phyloP scores from a whole-genome alignment of 2,888 invertebrate genomes.

The Tromatobia lineatoria region DNA sequence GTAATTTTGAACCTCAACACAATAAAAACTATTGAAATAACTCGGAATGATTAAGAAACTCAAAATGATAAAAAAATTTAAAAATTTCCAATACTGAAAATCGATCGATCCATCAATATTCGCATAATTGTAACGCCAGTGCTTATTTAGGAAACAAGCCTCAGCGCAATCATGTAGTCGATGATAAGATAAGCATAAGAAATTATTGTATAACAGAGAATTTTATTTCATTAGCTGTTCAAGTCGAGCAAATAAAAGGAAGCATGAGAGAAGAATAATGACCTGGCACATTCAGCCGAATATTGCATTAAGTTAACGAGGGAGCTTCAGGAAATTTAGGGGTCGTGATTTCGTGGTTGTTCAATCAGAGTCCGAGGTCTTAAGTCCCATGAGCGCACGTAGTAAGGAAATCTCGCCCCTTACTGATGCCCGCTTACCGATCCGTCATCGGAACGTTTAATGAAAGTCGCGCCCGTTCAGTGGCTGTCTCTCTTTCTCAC shows the following conservation, averaged over 20 bases:
- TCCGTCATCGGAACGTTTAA: conserved; percentile 82
- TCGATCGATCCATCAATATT: no score
- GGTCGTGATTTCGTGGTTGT: conserved; percentile 52
- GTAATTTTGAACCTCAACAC: no score
- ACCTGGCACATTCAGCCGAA: background rate
- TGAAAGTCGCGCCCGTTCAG: conserved; percentile 77
- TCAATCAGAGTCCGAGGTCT: conserved; percentile 59
- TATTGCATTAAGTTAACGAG: conserved; percentile 32
- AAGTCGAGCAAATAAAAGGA: background rate
- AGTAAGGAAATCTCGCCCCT: conserved; percentile 49
- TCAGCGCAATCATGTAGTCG: no score
- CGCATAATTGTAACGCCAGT: no score
- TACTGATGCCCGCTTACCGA: conserved; percentile 72
- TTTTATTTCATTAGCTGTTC: no score
- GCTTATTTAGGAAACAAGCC: no score
- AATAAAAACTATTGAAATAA: no score
- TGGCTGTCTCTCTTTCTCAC: conserved; percentile 33
- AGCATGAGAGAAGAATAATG: background rate
- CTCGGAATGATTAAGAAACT: no score
- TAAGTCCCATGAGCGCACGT: conserved; percentile 33
- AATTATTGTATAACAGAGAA: no score
- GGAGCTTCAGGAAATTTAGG: conserved; percentile 23
- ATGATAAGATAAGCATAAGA: no score
- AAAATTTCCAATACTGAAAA: no score
- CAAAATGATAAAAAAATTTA: no score